Evolutionary conservation across 2,797 vertebrate species (phyloP), one percentile per base, ranked within the genome.

Genomic region (Manis pentadactyla): DNA sequence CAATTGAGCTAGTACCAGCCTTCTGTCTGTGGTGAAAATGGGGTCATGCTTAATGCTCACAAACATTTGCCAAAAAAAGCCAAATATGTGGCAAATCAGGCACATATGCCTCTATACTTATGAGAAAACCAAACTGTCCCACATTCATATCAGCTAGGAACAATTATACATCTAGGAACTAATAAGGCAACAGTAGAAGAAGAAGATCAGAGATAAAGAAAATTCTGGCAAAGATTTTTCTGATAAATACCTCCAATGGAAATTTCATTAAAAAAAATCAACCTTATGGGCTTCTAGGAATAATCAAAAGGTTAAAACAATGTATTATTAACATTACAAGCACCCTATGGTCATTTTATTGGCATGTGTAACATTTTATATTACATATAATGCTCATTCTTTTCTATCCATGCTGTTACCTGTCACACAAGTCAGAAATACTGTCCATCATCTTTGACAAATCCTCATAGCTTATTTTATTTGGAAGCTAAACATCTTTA

Each of bases 401-500:
- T 27, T 90, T 73, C 39, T 83, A 11, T 64, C 53, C 21, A 84
- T 73, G 64, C 61, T 96, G 17, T 68, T 78, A 66, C 21, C 39
- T 69, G 79, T n/a, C 39, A 74, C 37, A 87, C 46, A 95, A 57
- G 42, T n/a, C 53, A 75, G 25, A 96, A 93, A 93, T 81, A 96
- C 23, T 51, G 11, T 89, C 39, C 68, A 92, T 81, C 29, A 88
- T 71, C 63, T 39, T 69, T 9, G 51, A 69, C 12, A 90, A 92
- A 37, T 86, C n/a, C 53, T 86, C 64, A 74, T 23, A 77, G 21
- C 17, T 88, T 87, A 69, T 63, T 81, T 94, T 69, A 66, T 73
- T 77, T 75, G 23, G 17, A 85, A 1, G 18, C 68, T 39, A 74
- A 87, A 90, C 8, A 81, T 79, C 75, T 66, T 78, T 68, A 92